A percentile compares a stretch with the other conserved stretches of the same genome.
phyloP scores from a whole-genome alignment of 2,888 invertebrate species.

The Gortyna flavago region DNA sequence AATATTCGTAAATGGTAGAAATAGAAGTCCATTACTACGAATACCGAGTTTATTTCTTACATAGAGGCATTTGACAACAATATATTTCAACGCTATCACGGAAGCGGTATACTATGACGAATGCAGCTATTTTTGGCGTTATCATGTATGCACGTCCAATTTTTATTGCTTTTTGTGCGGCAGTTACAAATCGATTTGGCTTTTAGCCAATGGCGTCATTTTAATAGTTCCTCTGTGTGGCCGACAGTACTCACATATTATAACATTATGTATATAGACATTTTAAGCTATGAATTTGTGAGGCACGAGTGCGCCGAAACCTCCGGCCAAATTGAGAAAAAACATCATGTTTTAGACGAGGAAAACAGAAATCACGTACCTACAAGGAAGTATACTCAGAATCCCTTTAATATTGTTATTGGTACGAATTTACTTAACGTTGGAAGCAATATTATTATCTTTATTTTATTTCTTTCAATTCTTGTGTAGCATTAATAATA shows the following conservation, averaged over 20 bases:
- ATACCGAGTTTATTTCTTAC: conserved; percentile 60
- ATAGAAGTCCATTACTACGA: conserved; percentile 39
- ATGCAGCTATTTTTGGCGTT: conserved; percentile 85
- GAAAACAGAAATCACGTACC: conserved; percentile 40
- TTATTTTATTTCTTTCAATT: neutral
- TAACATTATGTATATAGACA: conserved; percentile 64
- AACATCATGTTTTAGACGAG: conserved; percentile 8
- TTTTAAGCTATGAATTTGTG: conserved; percentile 60
- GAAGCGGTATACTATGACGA: conserved; percentile 80
- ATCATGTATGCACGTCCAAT: conserved; percentile 86
- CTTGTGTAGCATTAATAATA: conserved; percentile 5
- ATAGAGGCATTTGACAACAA: conserved; percentile 68
- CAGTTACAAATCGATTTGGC: conserved; percentile 89
- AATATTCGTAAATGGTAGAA: conserved; percentile 27
- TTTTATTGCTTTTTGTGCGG: conserved; percentile 88
- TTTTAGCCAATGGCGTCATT: conserved; percentile 86
- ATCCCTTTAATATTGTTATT: conserved; percentile 23
- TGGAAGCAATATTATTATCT: conserved; percentile 18
- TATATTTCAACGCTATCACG: conserved; percentile 79
- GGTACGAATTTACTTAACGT: conserved; percentile 19
- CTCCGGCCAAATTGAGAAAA: conserved; percentile 39
- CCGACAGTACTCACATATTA: conserved; percentile 71
- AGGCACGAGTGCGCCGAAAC: conserved; percentile 21
- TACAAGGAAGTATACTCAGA: neutral
- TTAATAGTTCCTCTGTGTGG: conserved; percentile 83